A percentile compares a stretch with the other conserved stretches of the same genome.
Conservation (phyloP, 2,797 vertebrate species). For the Diplodus sargus region DNA sequence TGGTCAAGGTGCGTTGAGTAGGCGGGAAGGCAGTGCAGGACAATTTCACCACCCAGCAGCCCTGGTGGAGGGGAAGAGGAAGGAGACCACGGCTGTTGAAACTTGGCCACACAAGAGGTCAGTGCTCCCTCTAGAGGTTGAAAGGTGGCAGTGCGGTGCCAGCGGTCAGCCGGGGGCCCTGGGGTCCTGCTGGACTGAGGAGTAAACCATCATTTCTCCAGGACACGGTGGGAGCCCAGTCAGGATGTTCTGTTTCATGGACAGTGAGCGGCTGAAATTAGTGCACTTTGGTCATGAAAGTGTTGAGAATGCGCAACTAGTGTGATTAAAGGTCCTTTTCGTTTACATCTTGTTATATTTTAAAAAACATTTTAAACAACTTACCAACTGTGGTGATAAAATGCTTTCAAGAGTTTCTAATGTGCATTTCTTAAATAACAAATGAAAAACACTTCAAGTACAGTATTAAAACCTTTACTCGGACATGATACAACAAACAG, state of each 20-base stretch:
- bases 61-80: not conserved
- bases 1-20: constrained; percentile 20
- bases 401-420: not conserved
- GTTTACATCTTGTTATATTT: not conserved
- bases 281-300: not conserved
- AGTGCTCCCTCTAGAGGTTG: constrained; percentile 80
- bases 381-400: not conserved
- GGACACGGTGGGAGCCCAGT: not conserved
- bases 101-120: constrained; percentile 56
- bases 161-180: constrained; percentile 73
- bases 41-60: not conserved
- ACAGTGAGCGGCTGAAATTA: not conserved
- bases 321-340: not conserved
- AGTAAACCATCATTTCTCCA: constrained; percentile 21
- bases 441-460: constrained; percentile 57
- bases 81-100: not conserved
- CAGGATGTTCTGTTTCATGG: not conserved
- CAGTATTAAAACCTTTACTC: constrained; percentile 87
- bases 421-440: constrained; percentile 5
- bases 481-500: constrained; percentile 85
- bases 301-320: not conserved
- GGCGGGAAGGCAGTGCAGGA: not conserved
- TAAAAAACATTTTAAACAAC: not conserved
- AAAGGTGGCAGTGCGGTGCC: constrained; percentile 47
- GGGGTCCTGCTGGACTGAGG: constrained; percentile 87